Evolutionary conservation across 2,113 vertebrate genomes (phyloP).

Genomic region (Pipa parva): DNA sequence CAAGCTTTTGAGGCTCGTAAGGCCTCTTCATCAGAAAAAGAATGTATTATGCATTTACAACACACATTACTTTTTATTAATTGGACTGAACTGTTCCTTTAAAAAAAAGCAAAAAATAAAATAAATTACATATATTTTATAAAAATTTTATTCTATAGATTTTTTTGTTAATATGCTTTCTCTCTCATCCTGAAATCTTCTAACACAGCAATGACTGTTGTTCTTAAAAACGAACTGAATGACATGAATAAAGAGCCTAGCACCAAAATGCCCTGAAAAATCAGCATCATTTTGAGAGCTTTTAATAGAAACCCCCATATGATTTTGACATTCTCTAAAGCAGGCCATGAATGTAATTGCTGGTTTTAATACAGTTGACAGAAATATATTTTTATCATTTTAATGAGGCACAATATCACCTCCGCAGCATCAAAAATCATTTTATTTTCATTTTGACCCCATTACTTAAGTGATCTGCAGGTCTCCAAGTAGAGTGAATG

Average conservation of each 20-base stretch:
- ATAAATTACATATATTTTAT: no score
- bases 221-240: no score
- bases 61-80: no score
- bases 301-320: slow-evolving; percentile 21
- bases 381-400: slow-evolving; percentile 43
- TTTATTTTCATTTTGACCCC: slow-evolving; percentile 43
- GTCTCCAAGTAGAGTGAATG: slow-evolving; percentile 21
- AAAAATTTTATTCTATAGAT: no score
- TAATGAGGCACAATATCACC: slow-evolving; percentile 41
- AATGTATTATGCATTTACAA: no score
- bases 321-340: slow-evolving; percentile 38
- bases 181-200: no score
- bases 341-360: slow-evolving; percentile 34
- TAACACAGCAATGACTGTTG: no score
- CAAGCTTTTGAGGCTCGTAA: no score
- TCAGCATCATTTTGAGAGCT: slow-evolving; percentile 20
- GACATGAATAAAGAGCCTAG: not conserved
- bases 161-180: no score
- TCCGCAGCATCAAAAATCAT: slow-evolving; percentile 39
- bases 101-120: no score
- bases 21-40: no score
- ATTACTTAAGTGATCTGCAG: slow-evolving; percentile 39
- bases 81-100: no score
- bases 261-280: slow-evolving; percentile 2
- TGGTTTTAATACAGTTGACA: slow-evolving; percentile 41